phyloP scores from a whole-genome alignment of 2,113 vertebrate genomes.

The Thamnophis sirtalis region DNA sequence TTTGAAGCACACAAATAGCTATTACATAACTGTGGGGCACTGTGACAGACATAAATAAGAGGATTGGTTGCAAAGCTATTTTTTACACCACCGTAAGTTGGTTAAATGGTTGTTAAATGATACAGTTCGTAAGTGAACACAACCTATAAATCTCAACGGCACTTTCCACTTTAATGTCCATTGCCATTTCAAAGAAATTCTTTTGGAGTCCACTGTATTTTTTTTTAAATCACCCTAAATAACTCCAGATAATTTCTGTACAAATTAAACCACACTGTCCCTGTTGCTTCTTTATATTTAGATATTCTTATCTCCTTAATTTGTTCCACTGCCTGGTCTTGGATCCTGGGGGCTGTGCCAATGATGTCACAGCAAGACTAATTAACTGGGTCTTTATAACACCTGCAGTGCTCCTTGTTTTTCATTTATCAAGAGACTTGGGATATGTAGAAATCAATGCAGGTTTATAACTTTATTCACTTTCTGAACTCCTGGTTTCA shows the following conservation, averaged over 20 bases:
- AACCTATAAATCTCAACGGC: neutral
- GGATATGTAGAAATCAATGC: neutral
- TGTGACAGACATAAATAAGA: neutral
- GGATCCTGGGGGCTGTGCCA: neutral
- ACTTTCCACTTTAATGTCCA: neutral
- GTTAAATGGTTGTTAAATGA: neutral
- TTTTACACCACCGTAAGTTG: neutral
- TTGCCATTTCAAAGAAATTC: neutral
- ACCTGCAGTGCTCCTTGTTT: neutral
- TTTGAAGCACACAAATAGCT: neutral
- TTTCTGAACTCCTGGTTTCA: neutral
- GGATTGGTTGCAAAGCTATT: neutral
- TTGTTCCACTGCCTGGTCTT: neutral
- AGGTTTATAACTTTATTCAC: neutral
- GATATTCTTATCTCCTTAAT: neutral
- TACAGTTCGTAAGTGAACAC: neutral
- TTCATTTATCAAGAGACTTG: neutral
- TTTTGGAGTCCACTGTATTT: neutral
- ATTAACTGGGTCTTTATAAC: neutral
- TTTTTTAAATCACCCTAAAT: neutral
- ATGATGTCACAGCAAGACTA: neutral
- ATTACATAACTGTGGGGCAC: neutral
- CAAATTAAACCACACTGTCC: neutral
- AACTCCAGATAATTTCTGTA: neutral
- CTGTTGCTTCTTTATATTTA: neutral